A percentile compares a stretch with the other conserved stretches of the same genome.
These are phyloP conservation scores for Manis pentadactyla DNA, from an alignment of 2,797 vertebrate species.

Conservation along the genomic window DNA sequence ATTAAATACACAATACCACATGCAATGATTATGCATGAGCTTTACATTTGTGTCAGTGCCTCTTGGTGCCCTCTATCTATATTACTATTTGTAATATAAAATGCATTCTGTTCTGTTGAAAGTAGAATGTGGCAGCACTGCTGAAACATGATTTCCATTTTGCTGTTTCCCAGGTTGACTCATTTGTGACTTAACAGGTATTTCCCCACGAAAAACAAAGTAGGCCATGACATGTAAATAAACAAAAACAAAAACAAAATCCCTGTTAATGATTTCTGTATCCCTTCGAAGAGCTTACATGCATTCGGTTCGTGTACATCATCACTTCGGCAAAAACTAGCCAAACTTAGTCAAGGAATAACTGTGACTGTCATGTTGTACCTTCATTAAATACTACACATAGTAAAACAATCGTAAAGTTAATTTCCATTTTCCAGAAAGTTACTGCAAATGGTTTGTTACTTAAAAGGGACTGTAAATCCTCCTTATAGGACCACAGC, in stretches of 20 bases:
- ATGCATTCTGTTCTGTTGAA: not conserved
- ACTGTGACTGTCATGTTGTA: not conserved
- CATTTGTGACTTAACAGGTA: not conserved
- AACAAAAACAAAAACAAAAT: not conserved
- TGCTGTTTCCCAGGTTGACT: not conserved
- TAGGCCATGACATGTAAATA: not conserved
- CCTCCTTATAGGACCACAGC: not conserved
- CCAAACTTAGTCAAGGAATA: not conserved
- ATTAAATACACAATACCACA: not conserved
- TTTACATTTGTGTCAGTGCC: not conserved
- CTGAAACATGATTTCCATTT: not conserved
- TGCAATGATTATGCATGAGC: not conserved
- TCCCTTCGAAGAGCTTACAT: not conserved
- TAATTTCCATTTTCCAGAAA: not conserved
- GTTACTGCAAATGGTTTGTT: not conserved
- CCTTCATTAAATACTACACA: not conserved
- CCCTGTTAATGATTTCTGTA: not conserved
- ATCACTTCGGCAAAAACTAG: slow-evolving; percentile 17
- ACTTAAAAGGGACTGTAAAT: too few relatives aligned
- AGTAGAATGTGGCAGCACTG: not conserved
- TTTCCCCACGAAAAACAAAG: not conserved
- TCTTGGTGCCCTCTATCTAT: not conserved
- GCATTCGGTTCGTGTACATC: not conserved
- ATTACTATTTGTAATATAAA: slow-evolving; percentile 9
- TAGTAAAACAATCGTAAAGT: not conserved